A percentile compares a stretch with the other conserved stretches of the same genome.
Conservation (phyloP, 1,140 invertebrate genomes). For the Drosophila bipectinata region DNA sequence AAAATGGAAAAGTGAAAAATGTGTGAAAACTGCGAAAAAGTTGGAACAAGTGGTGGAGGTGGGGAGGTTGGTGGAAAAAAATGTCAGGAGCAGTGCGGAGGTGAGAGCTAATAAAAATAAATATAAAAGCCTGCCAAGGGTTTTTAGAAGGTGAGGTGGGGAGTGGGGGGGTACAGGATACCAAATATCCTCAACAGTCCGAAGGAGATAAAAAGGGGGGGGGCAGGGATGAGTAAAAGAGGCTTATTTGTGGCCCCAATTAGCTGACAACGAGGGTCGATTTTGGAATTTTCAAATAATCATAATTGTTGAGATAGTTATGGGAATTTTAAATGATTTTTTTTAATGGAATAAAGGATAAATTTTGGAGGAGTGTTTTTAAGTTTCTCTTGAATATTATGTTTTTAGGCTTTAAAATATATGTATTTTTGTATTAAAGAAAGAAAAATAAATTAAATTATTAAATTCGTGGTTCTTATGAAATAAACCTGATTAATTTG, state of each 20-base stretch:
- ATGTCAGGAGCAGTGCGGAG: neutral
- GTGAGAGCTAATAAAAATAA: slow-evolving; percentile 39
- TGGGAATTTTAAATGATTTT: no score
- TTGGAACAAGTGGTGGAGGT: neutral
- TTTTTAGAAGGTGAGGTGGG: neutral
- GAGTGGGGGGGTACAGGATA: neutral
- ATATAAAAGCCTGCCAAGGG: slow-evolving; percentile 21
- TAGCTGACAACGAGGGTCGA: slow-evolving; percentile 21
- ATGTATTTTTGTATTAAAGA: no score
- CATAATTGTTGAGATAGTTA: no score
- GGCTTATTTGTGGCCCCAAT: slow-evolving; percentile 37
- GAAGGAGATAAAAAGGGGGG: neutral
- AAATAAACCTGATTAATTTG: no score
- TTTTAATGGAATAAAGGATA: no score
- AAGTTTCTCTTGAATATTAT: no score
- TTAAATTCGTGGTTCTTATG: no score
- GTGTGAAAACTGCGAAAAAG: slow-evolving; percentile 44
- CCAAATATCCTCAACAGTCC: neutral
- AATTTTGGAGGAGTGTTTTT: no score
- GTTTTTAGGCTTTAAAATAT: no score
- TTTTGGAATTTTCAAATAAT: neutral
- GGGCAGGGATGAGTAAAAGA: slow-evolving; percentile 6
- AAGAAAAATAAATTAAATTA: no score
- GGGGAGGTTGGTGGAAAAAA: neutral
- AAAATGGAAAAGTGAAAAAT: slow-evolving; percentile 27